Conservation (phyloP, 2,797 vertebrate genomes). For the Loris lydekkerianus region DNA sequence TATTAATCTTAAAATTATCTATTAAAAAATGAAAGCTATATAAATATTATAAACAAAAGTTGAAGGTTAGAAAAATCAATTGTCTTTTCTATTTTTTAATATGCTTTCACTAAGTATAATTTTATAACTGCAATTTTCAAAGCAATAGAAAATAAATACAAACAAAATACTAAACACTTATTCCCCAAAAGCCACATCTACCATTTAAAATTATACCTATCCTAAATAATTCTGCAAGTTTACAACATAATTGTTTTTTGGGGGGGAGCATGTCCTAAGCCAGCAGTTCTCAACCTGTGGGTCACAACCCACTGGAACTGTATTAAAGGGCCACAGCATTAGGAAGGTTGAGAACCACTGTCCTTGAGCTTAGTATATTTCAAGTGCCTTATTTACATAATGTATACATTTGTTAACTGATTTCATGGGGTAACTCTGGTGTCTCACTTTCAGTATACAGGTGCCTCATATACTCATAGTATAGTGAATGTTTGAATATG, state of each 20-base stretch:
- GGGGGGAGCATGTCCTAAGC: neutral
- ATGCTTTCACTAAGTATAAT: neutral
- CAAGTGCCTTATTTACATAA: neutral
- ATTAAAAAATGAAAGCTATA: neutral
- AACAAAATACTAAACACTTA: constrained; percentile 15
- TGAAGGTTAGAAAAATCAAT: neutral
- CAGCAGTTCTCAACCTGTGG: too few species aligned
- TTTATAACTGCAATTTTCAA: constrained; percentile 29
- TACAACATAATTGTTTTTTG: neutral
- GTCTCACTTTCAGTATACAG: neutral
- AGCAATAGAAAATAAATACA: neutral
- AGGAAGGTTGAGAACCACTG: too few species aligned
- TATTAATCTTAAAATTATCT: neutral
- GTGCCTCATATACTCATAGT: neutral
- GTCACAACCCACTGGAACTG: too few species aligned
- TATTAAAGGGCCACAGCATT: too few species aligned
- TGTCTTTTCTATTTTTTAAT: neutral
- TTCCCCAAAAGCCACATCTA: neutral
- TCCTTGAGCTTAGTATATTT: neutral
- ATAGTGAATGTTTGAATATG: neutral
- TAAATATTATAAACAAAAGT: neutral
- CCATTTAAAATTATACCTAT: neutral
- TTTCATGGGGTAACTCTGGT: neutral
- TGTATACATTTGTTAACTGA: neutral
- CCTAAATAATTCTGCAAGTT: neutral